Conservation (phyloP, 2,113 vertebrate species). For the mouse (Mus musculus) region GRCm39 chr5:98802501-98803000, state of each 20-base stretch:
- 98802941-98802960: not conserved
- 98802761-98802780: not conserved
- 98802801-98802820: not conserved
- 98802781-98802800: not conserved
- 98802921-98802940: not conserved
- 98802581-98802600: not conserved
- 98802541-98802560: not conserved
- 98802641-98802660: not conserved
- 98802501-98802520: not conserved
- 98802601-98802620: not conserved
- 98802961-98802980: not conserved
- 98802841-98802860: not conserved
- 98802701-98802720: not conserved
- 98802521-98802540: not conserved
- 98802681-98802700: not conserved
- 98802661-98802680: not conserved
- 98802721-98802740: not conserved
- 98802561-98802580: not conserved
- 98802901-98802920: not conserved
- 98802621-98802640: not conserved
- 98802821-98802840: not conserved
- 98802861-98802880: not conserved
- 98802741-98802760: not conserved
- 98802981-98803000: not conserved
- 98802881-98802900: not conserved